These are phyloP conservation scores for Cyanoramphus novaezelandiae DNA, from an alignment of 2,113 vertebrate genomes.

Conservation along the genomic window DNA sequence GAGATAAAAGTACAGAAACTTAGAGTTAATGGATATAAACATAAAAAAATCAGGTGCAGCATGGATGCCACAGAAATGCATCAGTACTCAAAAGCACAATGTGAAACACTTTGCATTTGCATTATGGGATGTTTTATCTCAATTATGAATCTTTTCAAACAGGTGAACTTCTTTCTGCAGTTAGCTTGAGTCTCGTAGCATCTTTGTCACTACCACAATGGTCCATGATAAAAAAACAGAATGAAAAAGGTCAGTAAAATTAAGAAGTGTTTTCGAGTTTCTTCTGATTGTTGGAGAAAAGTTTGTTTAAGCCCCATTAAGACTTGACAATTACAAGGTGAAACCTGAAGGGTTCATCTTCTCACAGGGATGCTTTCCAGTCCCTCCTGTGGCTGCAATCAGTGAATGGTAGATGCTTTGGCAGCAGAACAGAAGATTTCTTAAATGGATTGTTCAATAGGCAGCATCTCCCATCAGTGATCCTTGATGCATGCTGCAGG, in stretches of 20 bases:
- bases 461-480: not conserved
- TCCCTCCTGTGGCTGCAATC: not conserved
- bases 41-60: not conserved
- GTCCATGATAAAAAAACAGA: not conserved
- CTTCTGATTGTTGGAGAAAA: not conserved
- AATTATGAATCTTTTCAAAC: not conserved
- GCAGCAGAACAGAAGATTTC: not conserved
- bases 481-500: not conserved
- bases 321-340: not conserved
- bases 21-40: not conserved
- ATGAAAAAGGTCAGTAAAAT: not conserved
- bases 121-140: not conserved
- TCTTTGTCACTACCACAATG: not conserved
- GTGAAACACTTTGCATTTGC: not conserved
- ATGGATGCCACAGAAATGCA: not conserved
- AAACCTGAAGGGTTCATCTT: not conserved
- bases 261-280: not conserved
- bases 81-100: not conserved
- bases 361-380: not conserved
- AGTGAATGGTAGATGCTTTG: not conserved
- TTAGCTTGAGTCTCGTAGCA: not conserved
- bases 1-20: not conserved
- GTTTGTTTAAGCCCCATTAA: not conserved
- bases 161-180: not conserved
- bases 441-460: not conserved